Percentiles rank a stretch among this genome's conserved stretches.
phyloP scores from a whole-genome alignment of 2,797 vertebrate genomes.

The Spea hammondii region DNA sequence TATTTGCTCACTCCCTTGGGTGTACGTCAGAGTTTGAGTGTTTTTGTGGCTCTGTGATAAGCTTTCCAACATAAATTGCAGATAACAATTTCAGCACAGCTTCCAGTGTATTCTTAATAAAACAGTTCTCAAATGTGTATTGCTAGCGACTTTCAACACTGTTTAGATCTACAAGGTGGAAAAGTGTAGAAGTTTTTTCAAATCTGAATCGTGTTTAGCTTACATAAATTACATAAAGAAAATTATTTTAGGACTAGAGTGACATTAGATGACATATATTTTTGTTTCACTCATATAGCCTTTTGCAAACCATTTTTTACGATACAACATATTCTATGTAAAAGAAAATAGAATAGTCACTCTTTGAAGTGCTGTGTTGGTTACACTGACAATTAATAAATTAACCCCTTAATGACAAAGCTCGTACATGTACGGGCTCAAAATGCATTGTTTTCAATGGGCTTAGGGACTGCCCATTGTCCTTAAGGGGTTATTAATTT shows the following conservation, averaged over 20 bases:
- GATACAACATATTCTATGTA: too few species aligned
- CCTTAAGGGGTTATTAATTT: too few species aligned
- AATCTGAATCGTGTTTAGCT: background rate
- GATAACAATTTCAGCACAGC: slow-evolving; percentile 2
- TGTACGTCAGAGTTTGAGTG: background rate
- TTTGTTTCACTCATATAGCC: too few species aligned
- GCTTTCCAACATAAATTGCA: slow-evolving; percentile 1
- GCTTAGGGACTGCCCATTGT: too few species aligned
- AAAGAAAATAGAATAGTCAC: too few species aligned
- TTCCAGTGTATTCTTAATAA: background rate
- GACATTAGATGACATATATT: background rate
- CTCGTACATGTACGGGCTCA: too few species aligned
- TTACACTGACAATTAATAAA: too few species aligned
- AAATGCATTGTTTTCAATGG: too few species aligned
- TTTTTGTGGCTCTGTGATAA: background rate
- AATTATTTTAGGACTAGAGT: background rate
- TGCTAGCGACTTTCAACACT: background rate
- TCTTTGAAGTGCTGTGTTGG: too few species aligned
- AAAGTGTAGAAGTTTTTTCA: background rate
- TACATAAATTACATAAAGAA: background rate
- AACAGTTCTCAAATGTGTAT: background rate
- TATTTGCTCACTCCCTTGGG: slow-evolving; percentile 12
- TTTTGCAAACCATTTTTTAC: too few species aligned
- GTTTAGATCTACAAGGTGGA: background rate
- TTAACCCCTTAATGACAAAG: too few species aligned